Conservation (phyloP, 2,888 invertebrate genomes). For the Caenorhabditis wallacei region DNA sequence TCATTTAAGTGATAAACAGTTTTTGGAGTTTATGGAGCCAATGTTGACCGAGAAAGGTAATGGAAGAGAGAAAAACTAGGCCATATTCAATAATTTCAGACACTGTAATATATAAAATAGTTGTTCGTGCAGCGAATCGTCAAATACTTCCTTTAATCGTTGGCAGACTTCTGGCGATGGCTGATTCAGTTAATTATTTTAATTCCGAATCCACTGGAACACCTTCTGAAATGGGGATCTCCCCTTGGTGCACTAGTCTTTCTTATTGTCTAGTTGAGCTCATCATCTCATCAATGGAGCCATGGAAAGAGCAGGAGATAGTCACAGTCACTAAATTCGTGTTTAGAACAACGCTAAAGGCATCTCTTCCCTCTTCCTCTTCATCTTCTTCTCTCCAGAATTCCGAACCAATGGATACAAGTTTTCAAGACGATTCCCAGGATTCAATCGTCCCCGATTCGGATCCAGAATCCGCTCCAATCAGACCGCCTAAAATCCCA, state of each 20-base stretch:
- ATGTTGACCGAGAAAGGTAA: constrained; percentile 30
- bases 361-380: not conserved
- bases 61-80: not conserved
- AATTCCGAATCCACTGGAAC: not conserved
- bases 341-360: constrained; percentile 37
- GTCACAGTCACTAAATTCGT: constrained; percentile 48
- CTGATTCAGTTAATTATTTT: constrained; percentile 7
- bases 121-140: constrained; percentile 23
- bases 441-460: constrained; percentile 53
- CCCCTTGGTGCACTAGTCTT: constrained; percentile 57
- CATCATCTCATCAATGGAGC: constrained; percentile 18
- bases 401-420: constrained; percentile 45
- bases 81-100: constrained; percentile 44
- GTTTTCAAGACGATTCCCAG: constrained; percentile 13
- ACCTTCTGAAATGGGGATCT: constrained; percentile 24
- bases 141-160: constrained; percentile 29
- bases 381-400: not conserved
- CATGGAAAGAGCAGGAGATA: constrained; percentile 47
- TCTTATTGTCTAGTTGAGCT: constrained; percentile 58
- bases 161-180: constrained; percentile 39
- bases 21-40: constrained; percentile 58
- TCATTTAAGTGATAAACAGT: constrained; percentile 39
- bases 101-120: constrained; percentile 16
- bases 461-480: constrained; percentile 42
- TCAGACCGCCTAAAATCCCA: not conserved